phyloP scores from a whole-genome alignment of 1,140 invertebrate genomes.

The Triops cancriformis region DNA sequence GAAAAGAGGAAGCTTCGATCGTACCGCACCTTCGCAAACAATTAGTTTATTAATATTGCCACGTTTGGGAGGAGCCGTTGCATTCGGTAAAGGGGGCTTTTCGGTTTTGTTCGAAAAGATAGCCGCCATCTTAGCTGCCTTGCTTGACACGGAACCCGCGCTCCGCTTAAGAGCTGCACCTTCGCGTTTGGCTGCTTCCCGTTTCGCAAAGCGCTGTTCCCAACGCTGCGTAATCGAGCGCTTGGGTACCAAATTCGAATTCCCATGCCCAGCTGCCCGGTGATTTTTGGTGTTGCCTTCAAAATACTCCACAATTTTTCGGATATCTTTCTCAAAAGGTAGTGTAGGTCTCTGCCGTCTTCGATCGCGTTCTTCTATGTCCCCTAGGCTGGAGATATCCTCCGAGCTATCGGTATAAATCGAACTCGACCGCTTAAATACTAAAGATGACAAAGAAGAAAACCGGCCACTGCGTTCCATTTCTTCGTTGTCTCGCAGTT shows the following conservation, averaged over 20 bases:
- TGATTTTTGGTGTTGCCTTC: slow-evolving; percentile 50
- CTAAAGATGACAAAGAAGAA: slow-evolving; percentile 40
- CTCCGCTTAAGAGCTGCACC: slow-evolving; percentile 18
- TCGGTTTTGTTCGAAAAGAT: slow-evolving; percentile 16
- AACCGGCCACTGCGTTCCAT: slow-evolving; percentile 29
- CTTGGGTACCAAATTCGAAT: slow-evolving; percentile 14
- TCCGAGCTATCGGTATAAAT: slow-evolving; percentile 79
- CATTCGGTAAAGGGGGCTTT: slow-evolving; percentile 15
- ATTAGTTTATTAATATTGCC: slow-evolving; percentile 47
- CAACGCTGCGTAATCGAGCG: slow-evolving; percentile 13
- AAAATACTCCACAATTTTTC: slow-evolving; percentile 79
- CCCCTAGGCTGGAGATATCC: slow-evolving; percentile 64
- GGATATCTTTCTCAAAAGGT: slow-evolving; percentile 49
- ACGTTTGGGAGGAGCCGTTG: background rate
- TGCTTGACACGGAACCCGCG: background rate
- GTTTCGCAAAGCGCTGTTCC: slow-evolving; percentile 11
- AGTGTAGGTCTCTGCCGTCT: slow-evolving; percentile 46
- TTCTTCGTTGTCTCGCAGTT: slow-evolving; percentile 45
- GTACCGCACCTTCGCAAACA: slow-evolving; percentile 70
- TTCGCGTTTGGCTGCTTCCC: background rate
- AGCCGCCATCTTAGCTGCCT: background rate
- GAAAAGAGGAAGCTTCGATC: slow-evolving; percentile 73
- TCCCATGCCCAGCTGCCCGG: background rate
- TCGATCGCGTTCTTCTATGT: slow-evolving; percentile 56
- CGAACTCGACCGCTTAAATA: slow-evolving; percentile 59